These are phyloP conservation scores for Geotrypetes seraphini DNA, from an alignment of 2,797 vertebrate species.

Conservation along the genomic window DNA sequence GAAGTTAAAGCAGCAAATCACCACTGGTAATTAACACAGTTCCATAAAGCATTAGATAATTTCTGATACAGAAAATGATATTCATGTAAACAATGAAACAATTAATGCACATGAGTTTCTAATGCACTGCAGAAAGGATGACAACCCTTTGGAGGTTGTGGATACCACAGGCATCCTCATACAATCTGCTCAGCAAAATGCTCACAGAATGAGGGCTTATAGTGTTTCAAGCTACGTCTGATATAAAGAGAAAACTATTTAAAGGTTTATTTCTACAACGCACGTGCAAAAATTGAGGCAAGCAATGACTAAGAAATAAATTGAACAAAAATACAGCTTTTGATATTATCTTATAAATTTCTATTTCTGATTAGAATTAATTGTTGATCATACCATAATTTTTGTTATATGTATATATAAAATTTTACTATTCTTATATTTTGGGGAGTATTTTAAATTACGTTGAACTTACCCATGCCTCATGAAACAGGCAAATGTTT, in stretches of 20 bases:
- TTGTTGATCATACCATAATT: slow-evolving; percentile 18
- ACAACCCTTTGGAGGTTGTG: not conserved
- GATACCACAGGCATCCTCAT: no score
- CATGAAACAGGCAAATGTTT: slow-evolving; percentile 41
- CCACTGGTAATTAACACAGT: slow-evolving; percentile 50
- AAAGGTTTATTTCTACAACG: slow-evolving; percentile 44
- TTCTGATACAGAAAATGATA: slow-evolving; percentile 66
- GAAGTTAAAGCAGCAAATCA: slow-evolving; percentile 48
- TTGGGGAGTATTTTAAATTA: slow-evolving; percentile 32
- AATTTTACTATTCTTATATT: no score
- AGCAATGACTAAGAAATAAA: slow-evolving; percentile 51
- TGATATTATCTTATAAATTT: slow-evolving; percentile 26
- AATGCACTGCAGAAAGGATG: slow-evolving; percentile 34
- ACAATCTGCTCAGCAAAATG: no score
- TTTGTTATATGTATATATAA: no score
- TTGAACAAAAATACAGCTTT: slow-evolving; percentile 30
- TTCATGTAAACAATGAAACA: slow-evolving; percentile 44
- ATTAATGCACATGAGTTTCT: slow-evolving; percentile 44
- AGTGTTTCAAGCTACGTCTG: slow-evolving; percentile 38
- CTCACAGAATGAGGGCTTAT: slow-evolving; percentile 39
- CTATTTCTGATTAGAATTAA: slow-evolving; percentile 33
- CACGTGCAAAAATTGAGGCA: slow-evolving; percentile 54
- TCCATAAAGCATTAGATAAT: slow-evolving; percentile 40
- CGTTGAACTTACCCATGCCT: no score
- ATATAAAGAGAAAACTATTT: slow-evolving; percentile 34